Evolutionary conservation across 2,797 vertebrate species (phyloP), one percentile per base, ranked within the genome.

Genomic region (Dermochelys coriacea): DNA sequence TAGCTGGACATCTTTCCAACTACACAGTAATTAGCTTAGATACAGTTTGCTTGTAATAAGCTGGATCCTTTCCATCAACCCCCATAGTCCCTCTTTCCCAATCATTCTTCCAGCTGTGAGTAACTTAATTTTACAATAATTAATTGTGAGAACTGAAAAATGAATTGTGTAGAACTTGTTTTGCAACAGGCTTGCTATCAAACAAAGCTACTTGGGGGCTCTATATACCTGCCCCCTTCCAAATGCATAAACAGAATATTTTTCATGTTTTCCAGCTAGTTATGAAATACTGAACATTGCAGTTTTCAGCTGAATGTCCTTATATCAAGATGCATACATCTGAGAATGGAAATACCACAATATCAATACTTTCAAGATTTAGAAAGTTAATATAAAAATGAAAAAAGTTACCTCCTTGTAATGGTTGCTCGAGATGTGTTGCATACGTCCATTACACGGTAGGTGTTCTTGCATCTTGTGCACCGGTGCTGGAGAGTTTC

Each of bases 11-110:
- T 86, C 77, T 95, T 91, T 96, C 91, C n/a, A 80, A 80, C 85
- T 86, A 89, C 89, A 86, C 92, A 95, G 55, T 95, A 96, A 97
- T 96, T 96, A 96, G 80, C 75, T 92, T 52, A 80, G 95, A 88
- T 71, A 91, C 85, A 91, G 91, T 80, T 80, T 80, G 52, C 8
- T 52, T 54, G 52, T 14, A 80, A 84, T 88, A 87, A 96, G 92
- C 71, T 9, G 1, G 5, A 93, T 82, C 91, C 90, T 90, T 90
- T 87, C 59, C 82, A 86, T 68, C 61, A 31, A 95, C 45, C 71
- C 16, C 92, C 77, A 52, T 49, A 54, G 19, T 52, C 29, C 82
- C 88, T 82, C 80, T 61, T 95, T 89, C 93, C 47, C 25, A 92
- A 94, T 85, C 29, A 0, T 91, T 95, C 82, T 52, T 90, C 78